A percentile compares a stretch with the other conserved stretches of the same genome.
Conservation (phyloP, 2,113 vertebrate species). For the Picathartes gymnocephalus region DNA sequence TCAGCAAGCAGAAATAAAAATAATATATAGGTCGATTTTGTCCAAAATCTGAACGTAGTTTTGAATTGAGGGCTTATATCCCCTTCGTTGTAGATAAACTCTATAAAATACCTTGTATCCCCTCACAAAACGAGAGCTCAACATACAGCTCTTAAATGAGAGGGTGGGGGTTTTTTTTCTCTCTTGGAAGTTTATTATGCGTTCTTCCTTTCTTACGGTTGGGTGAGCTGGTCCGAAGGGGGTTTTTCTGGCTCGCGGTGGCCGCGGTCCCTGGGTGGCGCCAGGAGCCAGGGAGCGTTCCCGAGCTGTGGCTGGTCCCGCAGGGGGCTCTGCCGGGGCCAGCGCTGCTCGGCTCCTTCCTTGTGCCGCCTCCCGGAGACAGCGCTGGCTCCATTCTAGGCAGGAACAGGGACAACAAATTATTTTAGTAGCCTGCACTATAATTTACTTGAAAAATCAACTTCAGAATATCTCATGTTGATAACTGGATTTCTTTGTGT, state of each 20-base stretch:
- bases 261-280: slow-evolving; percentile 43
- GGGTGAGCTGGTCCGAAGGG: background rate
- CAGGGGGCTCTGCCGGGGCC: background rate
- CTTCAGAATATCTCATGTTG: background rate
- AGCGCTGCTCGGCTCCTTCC: background rate
- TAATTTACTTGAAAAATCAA: background rate
- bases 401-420: background rate
- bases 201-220: background rate
- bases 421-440: background rate
- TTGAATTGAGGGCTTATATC: background rate
- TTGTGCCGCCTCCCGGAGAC: background rate
- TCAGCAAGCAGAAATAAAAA: background rate
- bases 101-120: background rate
- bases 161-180: background rate
- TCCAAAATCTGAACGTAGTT: background rate
- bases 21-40: background rate
- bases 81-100: background rate
- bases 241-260: background rate
- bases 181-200: background rate
- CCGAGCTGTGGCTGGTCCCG: background rate
- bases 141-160: background rate
- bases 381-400: background rate
- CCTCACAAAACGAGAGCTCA: background rate
- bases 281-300: background rate
- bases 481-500: background rate